Evolutionary conservation across 2,797 vertebrate genomes (phyloP).

Genomic region (Borostomias antarcticus): DNA sequence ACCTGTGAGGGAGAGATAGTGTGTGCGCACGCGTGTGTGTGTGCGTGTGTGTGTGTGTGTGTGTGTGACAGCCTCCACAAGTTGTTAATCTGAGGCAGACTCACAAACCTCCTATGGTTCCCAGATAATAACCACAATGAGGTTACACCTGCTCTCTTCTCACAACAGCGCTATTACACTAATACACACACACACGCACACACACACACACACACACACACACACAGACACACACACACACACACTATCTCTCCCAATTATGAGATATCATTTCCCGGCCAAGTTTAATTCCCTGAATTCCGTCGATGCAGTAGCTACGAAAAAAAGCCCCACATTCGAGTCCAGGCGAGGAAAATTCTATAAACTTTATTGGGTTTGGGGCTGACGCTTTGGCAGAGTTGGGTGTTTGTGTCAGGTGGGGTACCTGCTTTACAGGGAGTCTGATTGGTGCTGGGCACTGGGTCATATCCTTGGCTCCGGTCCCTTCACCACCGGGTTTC

Average conservation of each 20-base stretch:
- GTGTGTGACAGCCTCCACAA: constrained; percentile 5
- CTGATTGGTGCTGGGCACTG: constrained; percentile 39
- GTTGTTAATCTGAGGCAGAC: constrained; percentile 75
- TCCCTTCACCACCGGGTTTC: constrained; percentile 51
- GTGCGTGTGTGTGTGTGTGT: constrained; percentile 7
- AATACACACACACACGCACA: constrained; percentile 21
- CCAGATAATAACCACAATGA: constrained; percentile 75
- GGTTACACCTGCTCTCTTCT: constrained; percentile 74
- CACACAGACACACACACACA: constrained; percentile 1
- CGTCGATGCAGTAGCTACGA: not conserved
- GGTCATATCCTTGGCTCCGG: constrained; percentile 49
- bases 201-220: constrained; percentile 21
- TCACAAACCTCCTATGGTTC: constrained; percentile 60
- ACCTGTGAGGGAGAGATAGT: not conserved
- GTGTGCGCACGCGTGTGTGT: not conserved
- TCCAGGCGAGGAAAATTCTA: constrained; percentile 32
- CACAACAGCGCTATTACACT: constrained; percentile 51
- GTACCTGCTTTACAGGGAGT: constrained; percentile 56
- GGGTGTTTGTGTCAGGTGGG: constrained; percentile 45
- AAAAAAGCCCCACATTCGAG: constrained; percentile 20
- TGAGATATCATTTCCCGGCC: not conserved
- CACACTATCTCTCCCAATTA: constrained; percentile 9
- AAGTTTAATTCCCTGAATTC: not conserved
- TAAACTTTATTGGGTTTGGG: constrained; percentile 43
- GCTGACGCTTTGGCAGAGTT: constrained; percentile 29